phyloP scores from a whole-genome alignment of 2,797 vertebrate genomes.

The Lepilemur ruficaudatus region DNA sequence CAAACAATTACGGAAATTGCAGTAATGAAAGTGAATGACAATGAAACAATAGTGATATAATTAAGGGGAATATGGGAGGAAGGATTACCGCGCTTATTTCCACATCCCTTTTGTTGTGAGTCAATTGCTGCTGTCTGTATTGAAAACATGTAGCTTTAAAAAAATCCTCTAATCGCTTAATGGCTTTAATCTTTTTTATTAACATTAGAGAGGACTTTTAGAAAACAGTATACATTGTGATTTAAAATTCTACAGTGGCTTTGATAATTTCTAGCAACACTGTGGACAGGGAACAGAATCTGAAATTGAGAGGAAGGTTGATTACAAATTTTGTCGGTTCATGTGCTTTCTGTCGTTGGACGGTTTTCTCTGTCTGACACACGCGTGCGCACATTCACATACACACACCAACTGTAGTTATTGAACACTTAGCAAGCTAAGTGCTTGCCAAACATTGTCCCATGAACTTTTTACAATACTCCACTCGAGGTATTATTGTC shows the following conservation, averaged over 20 bases:
- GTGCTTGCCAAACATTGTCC: neutral
- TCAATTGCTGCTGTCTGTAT: neutral
- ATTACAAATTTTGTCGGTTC: neutral
- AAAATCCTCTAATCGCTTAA: neutral
- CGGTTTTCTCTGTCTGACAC: neutral
- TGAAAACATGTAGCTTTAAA: slow-evolving; percentile 11
- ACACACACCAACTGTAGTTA: neutral
- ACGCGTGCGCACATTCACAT: neutral
- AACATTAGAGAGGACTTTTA: slow-evolving; percentile 8
- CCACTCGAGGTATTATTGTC: neutral
- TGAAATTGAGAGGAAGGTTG: neutral
- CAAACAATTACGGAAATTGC: slow-evolving; percentile 47
- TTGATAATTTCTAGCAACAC: slow-evolving; percentile 17
- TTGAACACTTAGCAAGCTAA: neutral
- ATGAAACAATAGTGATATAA: slow-evolving; percentile 40
- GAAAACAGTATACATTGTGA: slow-evolving; percentile 8
- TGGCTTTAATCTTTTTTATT: neutral
- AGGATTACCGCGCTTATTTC: neutral
- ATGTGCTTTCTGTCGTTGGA: neutral
- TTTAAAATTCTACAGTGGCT: slow-evolving; percentile 21
- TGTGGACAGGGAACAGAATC: neutral
- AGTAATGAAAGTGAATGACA: slow-evolving; percentile 29
- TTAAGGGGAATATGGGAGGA: slow-evolving; percentile 11
- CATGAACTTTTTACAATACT: neutral
- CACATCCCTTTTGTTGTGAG: neutral